phyloP scores from a whole-genome alignment of 2,113 vertebrate genomes.

The Nesoenas mayeri region DNA sequence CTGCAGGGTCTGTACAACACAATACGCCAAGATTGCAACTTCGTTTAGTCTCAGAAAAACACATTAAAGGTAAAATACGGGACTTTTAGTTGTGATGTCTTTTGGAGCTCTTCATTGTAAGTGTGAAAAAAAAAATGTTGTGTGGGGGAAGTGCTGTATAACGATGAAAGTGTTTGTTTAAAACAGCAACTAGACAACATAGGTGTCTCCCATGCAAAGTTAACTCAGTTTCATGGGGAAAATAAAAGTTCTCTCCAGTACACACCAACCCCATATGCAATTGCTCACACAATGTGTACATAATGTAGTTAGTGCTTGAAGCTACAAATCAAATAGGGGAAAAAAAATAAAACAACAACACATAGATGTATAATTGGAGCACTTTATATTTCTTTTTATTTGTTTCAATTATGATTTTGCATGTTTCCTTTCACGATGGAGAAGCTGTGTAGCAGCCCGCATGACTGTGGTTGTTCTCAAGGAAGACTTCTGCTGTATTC shows the following conservation, averaged over 20 bases:
- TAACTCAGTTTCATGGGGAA: not conserved
- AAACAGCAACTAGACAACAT: not conserved
- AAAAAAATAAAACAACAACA: not conserved
- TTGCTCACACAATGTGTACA: slow-evolving; percentile 73
- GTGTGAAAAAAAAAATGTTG: not conserved
- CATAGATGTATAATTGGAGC: slow-evolving; percentile 76
- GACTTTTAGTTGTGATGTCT: not conserved
- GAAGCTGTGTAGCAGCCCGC: slow-evolving; percentile 82
- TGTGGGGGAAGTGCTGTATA: not conserved
- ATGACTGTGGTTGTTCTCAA: slow-evolving; percentile 82
- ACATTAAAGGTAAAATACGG: not conserved
- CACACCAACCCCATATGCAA: not conserved
- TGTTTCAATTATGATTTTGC: slow-evolving; percentile 80
- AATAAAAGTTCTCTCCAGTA: not conserved
- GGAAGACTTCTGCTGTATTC: slow-evolving; percentile 76
- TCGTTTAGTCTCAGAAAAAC: not conserved
- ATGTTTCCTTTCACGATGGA: slow-evolving; percentile 88
- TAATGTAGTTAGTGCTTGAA: slow-evolving; percentile 80
- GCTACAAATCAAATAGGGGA: slow-evolving; percentile 63
- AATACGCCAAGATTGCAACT: slow-evolving; percentile 27
- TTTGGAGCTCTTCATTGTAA: slow-evolving; percentile 14
- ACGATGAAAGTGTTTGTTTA: not conserved
- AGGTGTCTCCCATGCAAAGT: not conserved
- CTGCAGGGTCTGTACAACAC: slow-evolving; percentile 6
- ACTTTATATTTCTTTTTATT: not conserved